These are phyloP conservation scores for Falcunculus frontatus DNA, from an alignment of 2,113 vertebrate species.

Conservation along the genomic window DNA sequence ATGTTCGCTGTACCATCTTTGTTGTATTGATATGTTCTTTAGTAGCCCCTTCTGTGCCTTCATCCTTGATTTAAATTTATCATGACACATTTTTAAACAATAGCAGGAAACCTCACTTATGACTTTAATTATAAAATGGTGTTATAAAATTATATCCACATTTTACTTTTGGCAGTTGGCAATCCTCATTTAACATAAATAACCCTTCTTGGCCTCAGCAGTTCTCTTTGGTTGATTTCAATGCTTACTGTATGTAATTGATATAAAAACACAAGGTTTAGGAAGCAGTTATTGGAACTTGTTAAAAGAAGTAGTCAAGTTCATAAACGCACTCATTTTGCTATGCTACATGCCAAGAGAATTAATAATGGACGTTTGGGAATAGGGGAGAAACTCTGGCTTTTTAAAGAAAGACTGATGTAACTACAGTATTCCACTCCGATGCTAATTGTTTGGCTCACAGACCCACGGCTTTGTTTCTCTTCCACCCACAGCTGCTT, in stretches of 20 bases:
- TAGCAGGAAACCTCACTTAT: constrained; percentile 84
- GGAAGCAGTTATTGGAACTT: constrained; percentile 81
- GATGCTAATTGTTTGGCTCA: constrained; percentile 64
- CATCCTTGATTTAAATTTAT: constrained; percentile 80
- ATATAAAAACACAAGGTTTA: constrained; percentile 80
- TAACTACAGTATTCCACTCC: constrained; percentile 59
- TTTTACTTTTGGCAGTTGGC: constrained; percentile 76
- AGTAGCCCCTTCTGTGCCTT: constrained; percentile 63
- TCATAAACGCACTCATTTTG: constrained; percentile 75
- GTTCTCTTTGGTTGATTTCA: constrained; percentile 73
- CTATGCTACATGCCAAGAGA: constrained; percentile 73
- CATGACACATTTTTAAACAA: constrained; percentile 82
- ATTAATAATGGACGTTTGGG: constrained; percentile 72
- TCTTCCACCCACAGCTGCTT: constrained; percentile 61
- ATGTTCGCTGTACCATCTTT: constrained; percentile 65
- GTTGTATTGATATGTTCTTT: constrained; percentile 67
- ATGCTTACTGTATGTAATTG: constrained; percentile 78
- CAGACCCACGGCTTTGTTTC: constrained; percentile 54
- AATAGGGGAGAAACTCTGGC: constrained; percentile 62
- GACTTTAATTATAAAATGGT: constrained; percentile 84
- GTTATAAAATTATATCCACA: constrained; percentile 85
- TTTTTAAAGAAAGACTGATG: constrained; percentile 69
- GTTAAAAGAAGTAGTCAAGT: constrained; percentile 82
- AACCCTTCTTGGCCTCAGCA: constrained; percentile 68
- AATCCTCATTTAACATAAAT: constrained; percentile 66